phyloP scores from a whole-genome alignment of 2,797 vertebrate species.

The Neosilurus mollespiculum region DNA sequence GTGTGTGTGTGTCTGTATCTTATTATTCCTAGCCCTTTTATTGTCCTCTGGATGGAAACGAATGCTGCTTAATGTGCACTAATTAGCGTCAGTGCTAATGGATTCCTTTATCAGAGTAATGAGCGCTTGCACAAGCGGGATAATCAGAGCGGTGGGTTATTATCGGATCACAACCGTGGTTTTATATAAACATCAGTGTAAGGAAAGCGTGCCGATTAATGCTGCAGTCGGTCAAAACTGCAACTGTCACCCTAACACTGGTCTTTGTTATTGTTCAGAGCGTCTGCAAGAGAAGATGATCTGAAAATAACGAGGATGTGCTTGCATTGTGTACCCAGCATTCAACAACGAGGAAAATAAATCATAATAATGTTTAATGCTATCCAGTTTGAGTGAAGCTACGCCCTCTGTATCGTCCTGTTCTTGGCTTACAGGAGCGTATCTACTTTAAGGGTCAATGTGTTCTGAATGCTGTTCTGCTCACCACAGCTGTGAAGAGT shows the following conservation, averaged over 20 bases:
- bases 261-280: background rate
- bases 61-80: conserved; percentile 25
- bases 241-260: background rate
- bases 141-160: conserved; percentile 21
- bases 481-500: background rate
- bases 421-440: background rate
- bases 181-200: conserved; percentile 12
- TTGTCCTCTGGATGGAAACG: conserved; percentile 10
- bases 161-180: conserved; percentile 2
- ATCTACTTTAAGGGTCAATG: background rate
- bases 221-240: background rate
- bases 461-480: background rate
- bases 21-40: conserved; percentile 26
- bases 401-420: background rate
- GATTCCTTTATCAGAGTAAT: conserved; percentile 31
- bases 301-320: background rate
- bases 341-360: background rate
- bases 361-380: background rate
- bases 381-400: background rate
- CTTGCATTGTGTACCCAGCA: background rate
- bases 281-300: background rate
- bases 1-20: conserved; percentile 9
- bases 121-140: background rate
- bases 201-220: background rate
- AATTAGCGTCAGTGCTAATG: conserved; percentile 37